Evolutionary conservation across 2,797 vertebrate genomes (phyloP).

Genomic region (Okamejei kenojei): DNA sequence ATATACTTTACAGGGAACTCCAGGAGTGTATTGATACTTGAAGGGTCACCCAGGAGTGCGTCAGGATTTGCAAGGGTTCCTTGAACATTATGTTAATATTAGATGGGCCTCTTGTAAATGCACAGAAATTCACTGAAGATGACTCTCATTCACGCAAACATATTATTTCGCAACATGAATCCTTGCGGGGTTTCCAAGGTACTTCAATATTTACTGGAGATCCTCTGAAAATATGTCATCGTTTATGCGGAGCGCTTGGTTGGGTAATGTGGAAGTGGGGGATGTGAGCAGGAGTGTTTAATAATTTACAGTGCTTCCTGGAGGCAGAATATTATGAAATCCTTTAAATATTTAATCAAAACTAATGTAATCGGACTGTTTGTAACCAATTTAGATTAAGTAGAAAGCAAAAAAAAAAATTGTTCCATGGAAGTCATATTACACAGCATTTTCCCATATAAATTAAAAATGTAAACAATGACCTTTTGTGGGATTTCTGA

Average conservation of each 20-base stretch:
- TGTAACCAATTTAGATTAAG: background rate
- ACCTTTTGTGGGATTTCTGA: background rate
- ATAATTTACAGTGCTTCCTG: background rate
- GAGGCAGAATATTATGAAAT: background rate
- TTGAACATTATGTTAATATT: background rate
- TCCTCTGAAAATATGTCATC: no score
- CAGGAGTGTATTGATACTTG: no score
- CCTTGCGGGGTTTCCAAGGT: no score
- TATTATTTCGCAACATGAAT: no score
- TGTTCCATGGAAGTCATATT: background rate
- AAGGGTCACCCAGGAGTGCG: background rate
- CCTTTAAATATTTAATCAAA: background rate
- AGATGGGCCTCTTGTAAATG: background rate
- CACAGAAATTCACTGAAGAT: no score
- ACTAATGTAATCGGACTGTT: background rate
- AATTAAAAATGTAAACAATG: slow-evolving; percentile 11
- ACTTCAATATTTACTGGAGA: no score
- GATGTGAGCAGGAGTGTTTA: no score
- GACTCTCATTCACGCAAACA: no score
- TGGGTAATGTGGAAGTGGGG: no score
- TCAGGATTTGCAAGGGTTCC: background rate
- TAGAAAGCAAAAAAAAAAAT: background rate
- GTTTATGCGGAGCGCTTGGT: no score
- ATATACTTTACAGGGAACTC: no score
- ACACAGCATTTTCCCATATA: background rate